Conservation (phyloP, 2,888 invertebrate species). For the Himalopsyche kuldschensis region DNA sequence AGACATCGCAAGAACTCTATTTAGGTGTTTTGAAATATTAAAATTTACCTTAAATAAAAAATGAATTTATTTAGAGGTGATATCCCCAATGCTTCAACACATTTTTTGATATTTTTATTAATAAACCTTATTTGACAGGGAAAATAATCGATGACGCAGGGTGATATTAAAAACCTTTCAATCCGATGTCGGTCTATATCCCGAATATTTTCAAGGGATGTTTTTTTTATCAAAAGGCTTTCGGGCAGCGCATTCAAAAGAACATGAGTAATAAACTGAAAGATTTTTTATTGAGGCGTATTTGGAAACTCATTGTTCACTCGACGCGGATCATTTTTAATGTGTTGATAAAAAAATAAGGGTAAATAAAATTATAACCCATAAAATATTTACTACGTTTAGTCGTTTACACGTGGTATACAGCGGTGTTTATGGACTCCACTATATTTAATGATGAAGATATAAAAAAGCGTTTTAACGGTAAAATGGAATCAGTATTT, state of each 20-base stretch:
- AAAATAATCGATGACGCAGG: not conserved
- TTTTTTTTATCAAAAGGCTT: not conserved
- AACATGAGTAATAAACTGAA: not conserved
- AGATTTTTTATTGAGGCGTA: not conserved
- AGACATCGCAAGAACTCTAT: not conserved
- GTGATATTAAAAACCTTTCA: not conserved
- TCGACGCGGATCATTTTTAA: not conserved
- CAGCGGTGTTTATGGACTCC: too few species aligned
- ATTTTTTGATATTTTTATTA: not conserved
- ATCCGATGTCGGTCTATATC: not conserved
- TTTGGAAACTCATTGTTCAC: not conserved
- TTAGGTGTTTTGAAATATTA: not conserved
- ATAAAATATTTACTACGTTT: too few species aligned
- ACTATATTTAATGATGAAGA: too few species aligned
- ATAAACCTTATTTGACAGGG: not conserved
- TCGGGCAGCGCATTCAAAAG: not conserved
- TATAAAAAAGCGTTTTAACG: too few species aligned
- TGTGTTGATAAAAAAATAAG: not conserved
- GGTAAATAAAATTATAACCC: too few species aligned
- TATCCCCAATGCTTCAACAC: not conserved
- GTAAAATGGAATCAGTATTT: too few species aligned
- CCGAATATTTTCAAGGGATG: not conserved
- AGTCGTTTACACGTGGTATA: too few species aligned
- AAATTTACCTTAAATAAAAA: not conserved
- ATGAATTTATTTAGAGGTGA: not conserved